Evolutionary conservation across 2,113 vertebrate genomes (phyloP), one percentile per base, ranked within the genome.

Genomic region (crab-eating macaque (Macaca fascicularis)): DNA sequence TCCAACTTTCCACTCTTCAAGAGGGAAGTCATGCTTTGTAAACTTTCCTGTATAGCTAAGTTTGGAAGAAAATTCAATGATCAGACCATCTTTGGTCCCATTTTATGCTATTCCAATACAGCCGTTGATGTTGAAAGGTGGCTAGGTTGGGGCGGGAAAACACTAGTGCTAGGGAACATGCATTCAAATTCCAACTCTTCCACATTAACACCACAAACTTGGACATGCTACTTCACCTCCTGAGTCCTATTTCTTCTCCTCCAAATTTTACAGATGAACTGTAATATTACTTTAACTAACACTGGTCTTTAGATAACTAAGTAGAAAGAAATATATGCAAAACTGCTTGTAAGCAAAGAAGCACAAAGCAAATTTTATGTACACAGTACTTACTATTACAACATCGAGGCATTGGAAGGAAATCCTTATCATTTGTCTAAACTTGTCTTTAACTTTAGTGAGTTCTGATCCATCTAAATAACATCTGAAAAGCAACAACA

Each of bases 1-100:
- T 64, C 97, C 90, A 91, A 95, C 12, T 93, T 48, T 87, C 40
- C n/a, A 74, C 57, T 80, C 32, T 79, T 88, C 55, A 94, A 52
- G 86, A 92, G 94, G 45, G 92, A 95, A 90, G 45, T 10, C 32
- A 43, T 22, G 52, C 5, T 94, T 97, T 90, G n/a, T 35, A 78
- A 90, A 13, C 23, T 43, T 64, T 93, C 13, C 12, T 64, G n/a
- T 17, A 40, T 16, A 95, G 25, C 50, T 81, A 38, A 89, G 32
- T 27, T 0, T 55, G 20, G 45, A 80, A 69, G 74, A 20, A 92
- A 85, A 92, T 81, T 64, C 38, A 72, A 79, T 61, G 32, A 59
- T 92, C 0, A 94, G 64, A 67, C 13, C 25, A 91, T 8, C 4
- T 48, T 74, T 32, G 50, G 45, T 61, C 1, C 48, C 35, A n/a